phyloP scores from a whole-genome alignment of 2,888 invertebrate genomes.

The Ophioninae sp. region DNA sequence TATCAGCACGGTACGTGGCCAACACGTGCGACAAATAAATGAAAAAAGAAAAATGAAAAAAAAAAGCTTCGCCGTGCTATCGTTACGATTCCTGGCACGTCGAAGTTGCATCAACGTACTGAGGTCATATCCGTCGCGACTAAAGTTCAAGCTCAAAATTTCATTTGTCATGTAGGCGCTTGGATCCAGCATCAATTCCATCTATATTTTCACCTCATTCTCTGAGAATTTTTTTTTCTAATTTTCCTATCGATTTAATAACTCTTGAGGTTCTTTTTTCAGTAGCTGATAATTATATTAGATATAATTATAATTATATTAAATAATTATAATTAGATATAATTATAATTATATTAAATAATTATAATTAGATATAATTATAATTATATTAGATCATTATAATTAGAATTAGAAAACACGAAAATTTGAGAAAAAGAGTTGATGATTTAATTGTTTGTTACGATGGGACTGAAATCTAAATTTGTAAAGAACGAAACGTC shows the following conservation, averaged over 20 bases:
- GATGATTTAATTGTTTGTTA: too few species aligned
- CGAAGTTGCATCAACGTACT: conserved; percentile 44
- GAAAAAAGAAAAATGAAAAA: neutral
- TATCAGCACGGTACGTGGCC: neutral
- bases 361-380: too few species aligned
- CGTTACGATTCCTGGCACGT: conserved; percentile 47
- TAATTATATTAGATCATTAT: too few species aligned
- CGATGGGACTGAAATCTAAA: too few species aligned
- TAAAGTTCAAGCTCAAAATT: conserved; percentile 51
- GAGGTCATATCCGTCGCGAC: conserved; percentile 57
- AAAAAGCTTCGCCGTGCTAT: conserved; percentile 14
- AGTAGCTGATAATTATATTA: too few species aligned
- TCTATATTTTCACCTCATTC: neutral
- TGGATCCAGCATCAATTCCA: conserved; percentile 23
- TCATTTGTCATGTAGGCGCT: conserved; percentile 35
- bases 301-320: too few species aligned
- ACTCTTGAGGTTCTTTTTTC: neutral
- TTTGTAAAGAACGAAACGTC: too few species aligned
- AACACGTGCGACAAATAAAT: conserved; percentile 4
- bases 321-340: too few species aligned
- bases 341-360: too few species aligned
- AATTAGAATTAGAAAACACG: too few species aligned
- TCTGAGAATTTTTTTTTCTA: neutral
- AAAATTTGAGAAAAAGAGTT: too few species aligned
- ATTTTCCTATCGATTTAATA: neutral